Conservation (phyloP, 2,113 vertebrate species). For the Dipodomys stephensi region DNA sequence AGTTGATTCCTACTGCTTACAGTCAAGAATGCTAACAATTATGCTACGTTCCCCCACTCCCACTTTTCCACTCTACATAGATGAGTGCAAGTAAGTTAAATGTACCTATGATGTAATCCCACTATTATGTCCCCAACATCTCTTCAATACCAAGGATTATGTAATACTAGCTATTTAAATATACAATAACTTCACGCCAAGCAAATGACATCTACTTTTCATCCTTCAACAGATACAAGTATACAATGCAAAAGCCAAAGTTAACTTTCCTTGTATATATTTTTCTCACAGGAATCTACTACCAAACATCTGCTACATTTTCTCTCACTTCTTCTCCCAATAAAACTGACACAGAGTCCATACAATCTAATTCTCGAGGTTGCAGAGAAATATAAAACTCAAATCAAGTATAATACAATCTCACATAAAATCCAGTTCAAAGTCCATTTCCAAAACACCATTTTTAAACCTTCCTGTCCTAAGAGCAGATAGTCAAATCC, state of each 20-base stretch:
- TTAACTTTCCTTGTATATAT: slow-evolving; percentile 14
- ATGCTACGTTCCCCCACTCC: background rate
- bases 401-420: background rate
- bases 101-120: background rate
- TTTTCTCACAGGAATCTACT: slow-evolving; percentile 9
- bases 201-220: slow-evolving; percentile 24
- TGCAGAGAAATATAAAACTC: background rate
- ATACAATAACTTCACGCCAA: slow-evolving; percentile 24
- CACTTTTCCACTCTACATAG: background rate
- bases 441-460: background rate
- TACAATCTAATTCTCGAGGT: slow-evolving; percentile 25
- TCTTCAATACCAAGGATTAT: slow-evolving; percentile 21
- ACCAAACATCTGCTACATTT: slow-evolving; percentile 48
- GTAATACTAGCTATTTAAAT: slow-evolving; percentile 39
- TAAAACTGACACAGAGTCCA: background rate
- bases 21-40: slow-evolving; percentile 2
- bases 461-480: slow-evolving; percentile 26
- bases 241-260: background rate
- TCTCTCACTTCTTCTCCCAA: slow-evolving; percentile 26
- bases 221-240: slow-evolving; percentile 32
- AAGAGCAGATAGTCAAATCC: slow-evolving; percentile 14
- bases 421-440: background rate
- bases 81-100: slow-evolving; percentile 19
- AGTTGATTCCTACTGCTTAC: background rate
- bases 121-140: background rate